Evolutionary conservation across 2,888 invertebrate genomes (phyloP), one percentile per base, ranked within the genome.

Genomic region (Acrobasis consociella): DNA sequence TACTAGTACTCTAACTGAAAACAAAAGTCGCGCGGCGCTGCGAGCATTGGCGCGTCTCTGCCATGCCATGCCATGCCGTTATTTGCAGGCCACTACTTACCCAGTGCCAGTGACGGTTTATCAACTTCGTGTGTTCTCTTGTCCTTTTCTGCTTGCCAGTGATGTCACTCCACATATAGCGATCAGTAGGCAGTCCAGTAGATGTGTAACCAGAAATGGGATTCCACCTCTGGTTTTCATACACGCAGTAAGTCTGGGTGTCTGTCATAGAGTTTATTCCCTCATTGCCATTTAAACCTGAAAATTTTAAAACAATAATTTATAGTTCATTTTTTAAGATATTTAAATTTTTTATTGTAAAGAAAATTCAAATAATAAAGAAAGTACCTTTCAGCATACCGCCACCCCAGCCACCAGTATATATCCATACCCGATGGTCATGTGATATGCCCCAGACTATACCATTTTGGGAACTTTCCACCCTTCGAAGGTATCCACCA

Each of bases 211-310:
- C 98, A 67, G 96, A 96, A 3, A 98, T 93, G 0, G 98, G 98
- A 93, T 97, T 97, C 98, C 98, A 98, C 65, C 98, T 93, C 86
- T 98, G 98, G 83, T 98, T 98, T 90, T 98, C 98, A 83, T 98
- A 98, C 15, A 98, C 96, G 76, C 96, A 96, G 81, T 97, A 97
- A 72, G 95, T 96, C 84, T 97, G 96, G 11, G 96, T 96, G 82
- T 98, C 98, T 15, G 95, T 94, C 96, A 97, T 97, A 5, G 95
- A 81, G 83, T 97, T 83, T 60, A 92, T 84, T n/a, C 89, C 89
- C 64, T 91, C 91, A 68, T 86, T 92, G 62, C 82, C 84, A 49
- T 87, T 87, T 67, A 91, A 71, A 66, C 89, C 91, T 91, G 69
- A 55, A 22, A 56, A 11, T 17, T 11, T 52, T 13, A 38, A 56